Conservation (phyloP, 2,888 invertebrate genomes). For the Synergus laeviventris region DNA sequence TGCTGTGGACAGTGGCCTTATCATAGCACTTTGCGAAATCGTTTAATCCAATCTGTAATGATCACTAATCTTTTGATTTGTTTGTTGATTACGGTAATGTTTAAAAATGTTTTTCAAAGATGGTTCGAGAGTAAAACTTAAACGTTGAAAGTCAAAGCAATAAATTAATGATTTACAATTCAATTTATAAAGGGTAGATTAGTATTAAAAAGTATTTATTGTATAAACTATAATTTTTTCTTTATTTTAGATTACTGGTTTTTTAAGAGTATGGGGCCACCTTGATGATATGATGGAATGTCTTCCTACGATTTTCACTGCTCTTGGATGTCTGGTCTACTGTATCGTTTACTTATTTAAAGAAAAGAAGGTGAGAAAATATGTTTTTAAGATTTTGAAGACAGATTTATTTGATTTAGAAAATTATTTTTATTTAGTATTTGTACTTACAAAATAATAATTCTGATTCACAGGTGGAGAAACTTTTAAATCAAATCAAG, state of each 20-base stretch:
- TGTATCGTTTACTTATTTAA: not conserved
- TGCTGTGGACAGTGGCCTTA: constrained; percentile 10
- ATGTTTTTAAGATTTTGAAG: too few species aligned
- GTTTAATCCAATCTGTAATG: constrained; percentile 1
- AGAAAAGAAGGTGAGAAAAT: not conserved
- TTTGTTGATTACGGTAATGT: not conserved
- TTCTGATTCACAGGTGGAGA: not conserved
- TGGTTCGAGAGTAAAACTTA: too few species aligned
- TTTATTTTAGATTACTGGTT: not conserved
- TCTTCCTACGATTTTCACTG: not conserved
- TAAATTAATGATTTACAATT: too few species aligned
- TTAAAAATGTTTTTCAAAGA: too few species aligned
- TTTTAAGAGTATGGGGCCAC: not conserved
- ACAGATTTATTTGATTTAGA: too few species aligned
- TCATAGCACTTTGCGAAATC: not conserved
- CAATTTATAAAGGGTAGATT: too few species aligned
- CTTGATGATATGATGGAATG: not conserved
- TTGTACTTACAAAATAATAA: not conserved
- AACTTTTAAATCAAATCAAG: not conserved
- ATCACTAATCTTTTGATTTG: not conserved
- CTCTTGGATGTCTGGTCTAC: not conserved
- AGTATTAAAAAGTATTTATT: too few species aligned
- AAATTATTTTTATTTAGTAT: not conserved
- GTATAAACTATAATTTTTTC: not conserved
- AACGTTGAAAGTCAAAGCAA: too few species aligned